Evolutionary conservation across 2,888 invertebrate species (phyloP), one percentile per base, ranked within the genome.

Genomic region (Andrena praecox): DNA sequence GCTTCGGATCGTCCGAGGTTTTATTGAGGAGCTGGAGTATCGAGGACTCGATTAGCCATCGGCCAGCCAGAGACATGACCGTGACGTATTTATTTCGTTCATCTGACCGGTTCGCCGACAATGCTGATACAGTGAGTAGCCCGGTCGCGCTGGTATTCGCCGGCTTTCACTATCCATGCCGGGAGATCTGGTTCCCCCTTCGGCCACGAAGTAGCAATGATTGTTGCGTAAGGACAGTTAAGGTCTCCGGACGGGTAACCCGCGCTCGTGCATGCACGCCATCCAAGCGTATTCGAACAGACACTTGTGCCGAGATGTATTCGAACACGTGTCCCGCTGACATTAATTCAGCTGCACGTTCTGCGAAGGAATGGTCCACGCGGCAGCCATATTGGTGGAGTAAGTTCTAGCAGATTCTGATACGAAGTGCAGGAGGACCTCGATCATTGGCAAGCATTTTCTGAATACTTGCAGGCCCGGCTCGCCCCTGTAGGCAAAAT

Each of bases 111-210:
- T 87, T 70, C 73, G 62, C 67, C 72, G 80, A 80, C 73, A 63
- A 72, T 69, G 66, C 50, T 50, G 77, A 77, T 56, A 56, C 78
- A 66, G 60, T 10, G 62, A 75, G 59, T 52, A 71, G 54, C 76
- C 62, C 69, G 77, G 80, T 84, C 73, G 71, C 75, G 31, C 29
- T 52, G 79, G 83, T 59, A 84, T 77, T 90, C 89, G 88, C 86
- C 87, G 89, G 91, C 93, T 93, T 93, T 93, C 93, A 92, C 93
- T 91, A 89, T 92, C 86, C 87, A 84, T 81, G 86, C 84, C 77
- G 86, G 85, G 87, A 86, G 90, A 92, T 92, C 91, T 90, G 91
- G 88, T 92, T 91, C 90, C 85, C 91, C 85, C 89, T 88, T 89
- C 87, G 85, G 74, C 87, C 83, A 82, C 77, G 64, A 64, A 72